Base-by-base conservation (phyloP, 2,113 vertebrate species). In the Catagonus wagneri region DNA sequence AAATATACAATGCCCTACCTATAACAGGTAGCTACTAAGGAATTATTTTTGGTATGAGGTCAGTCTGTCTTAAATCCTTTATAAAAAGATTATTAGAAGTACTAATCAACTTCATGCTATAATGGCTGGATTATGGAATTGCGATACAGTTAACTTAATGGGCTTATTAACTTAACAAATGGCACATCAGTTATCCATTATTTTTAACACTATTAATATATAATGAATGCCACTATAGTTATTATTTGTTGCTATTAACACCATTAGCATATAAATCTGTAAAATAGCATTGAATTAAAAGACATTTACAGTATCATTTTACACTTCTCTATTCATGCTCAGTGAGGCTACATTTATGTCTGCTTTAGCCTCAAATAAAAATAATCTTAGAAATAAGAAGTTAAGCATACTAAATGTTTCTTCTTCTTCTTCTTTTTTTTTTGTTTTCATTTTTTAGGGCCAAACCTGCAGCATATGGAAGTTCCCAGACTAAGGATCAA, bases 41-140 rank as follows among this genome's bases (percentile, higher is more conserved):
- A 92, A 60, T 85, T 65, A 76, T 22, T 93, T 93, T 81, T 81
- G 81, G 50, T 27, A 90, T 81, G 6, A 83, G 86, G n/a, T 83
- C 27, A 54, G 13, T 93, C n/a, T 92, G 39, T 74, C 75, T 95
- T 71, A 85, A 95, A 39, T 58, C 29, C 36, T 75, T 94, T 97
- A 44, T 65, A 89, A 92, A 97, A 95, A 56, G 52, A 91, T 58
- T 68, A 92, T 60, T 71, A 44, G 4, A 91, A 96, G 9, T 92
- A 86, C 44, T 58, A 86, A 79, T 36, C 58, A 87, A 92, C 23
- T 93, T 95, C 44, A 89, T 36, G 44, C 7, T 88, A 74, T 7
- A 75, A 92, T 34, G 34, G 22, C 4, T 80, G n/a, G 34, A 79
- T 1, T 58, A 50, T 50, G 27, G 72, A 95, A 96, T 90, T 92